Evolutionary conservation across 2,888 invertebrate species (phyloP).

Genomic region (Helleia helle): DNA sequence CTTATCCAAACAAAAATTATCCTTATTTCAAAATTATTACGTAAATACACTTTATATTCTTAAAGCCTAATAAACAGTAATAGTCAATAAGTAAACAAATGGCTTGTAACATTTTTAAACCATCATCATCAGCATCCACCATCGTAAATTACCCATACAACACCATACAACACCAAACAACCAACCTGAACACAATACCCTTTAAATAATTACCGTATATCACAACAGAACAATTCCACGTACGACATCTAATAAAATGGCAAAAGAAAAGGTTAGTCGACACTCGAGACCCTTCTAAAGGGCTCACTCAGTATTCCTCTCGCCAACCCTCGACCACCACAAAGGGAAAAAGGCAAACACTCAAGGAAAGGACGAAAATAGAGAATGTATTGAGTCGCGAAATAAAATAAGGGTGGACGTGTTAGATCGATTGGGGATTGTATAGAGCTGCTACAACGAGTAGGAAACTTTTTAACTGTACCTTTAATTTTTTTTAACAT

Average conservation of each 20-base stretch:
- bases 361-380: constrained; percentile 54
- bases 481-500: too few species aligned
- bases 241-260: constrained; percentile 68
- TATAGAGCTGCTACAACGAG: constrained; percentile 33
- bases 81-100: too few species aligned
- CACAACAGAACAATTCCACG: constrained; percentile 50
- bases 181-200: constrained; percentile 5
- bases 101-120: too few species aligned
- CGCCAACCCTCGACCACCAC: constrained; percentile 46
- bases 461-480: too few species aligned
- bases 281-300: constrained; percentile 46
- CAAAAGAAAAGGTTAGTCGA: constrained; percentile 56
- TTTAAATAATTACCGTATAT: constrained; percentile 20
- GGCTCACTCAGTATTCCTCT: constrained; percentile 62
- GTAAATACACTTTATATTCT: too few species aligned
- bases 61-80: too few species aligned
- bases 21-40: too few species aligned
- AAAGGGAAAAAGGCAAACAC: constrained; percentile 65
- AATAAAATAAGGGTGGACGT: constrained; percentile 64
- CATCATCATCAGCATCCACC: too few species aligned
- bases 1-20: too few species aligned
- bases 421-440: constrained; percentile 34
- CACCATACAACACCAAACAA: too few species aligned
- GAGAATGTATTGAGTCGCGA: constrained; percentile 70
- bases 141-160: too few species aligned